Base-by-base conservation (phyloP, 2,113 vertebrate genomes). In the Diphyllodes magnificus region DNA sequence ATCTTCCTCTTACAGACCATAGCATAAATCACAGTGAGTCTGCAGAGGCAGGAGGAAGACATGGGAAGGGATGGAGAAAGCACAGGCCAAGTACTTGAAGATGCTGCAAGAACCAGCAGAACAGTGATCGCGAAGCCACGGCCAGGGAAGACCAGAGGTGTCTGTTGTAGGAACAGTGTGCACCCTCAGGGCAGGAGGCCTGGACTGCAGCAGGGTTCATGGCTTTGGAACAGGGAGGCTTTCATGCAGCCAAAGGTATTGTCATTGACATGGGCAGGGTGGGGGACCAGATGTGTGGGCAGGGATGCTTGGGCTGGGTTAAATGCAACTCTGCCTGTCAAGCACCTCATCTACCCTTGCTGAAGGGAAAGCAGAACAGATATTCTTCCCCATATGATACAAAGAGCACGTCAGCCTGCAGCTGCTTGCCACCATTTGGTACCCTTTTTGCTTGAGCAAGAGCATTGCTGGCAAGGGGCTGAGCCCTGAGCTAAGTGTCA, bases 11-110 rank as follows among this genome's bases (percentile, higher is more conserved):
- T 30, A 7, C 69, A 82, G 69, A 35, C 8, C 1, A 2, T 7
- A 40, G 42, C 3, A 8, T 18, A 68, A 82, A 76, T 39, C 53
- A 5, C 44, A 30, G 80, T 0, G 27, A 31, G n/a, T 17, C 47
- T 50, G 30, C 49, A 23, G 42, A 45, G 65, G 51, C 80, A 30
- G 42, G 3, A 37, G 47, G 9, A 3, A 17, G 24, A 8, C 3
- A 0, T 9, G 44, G 60, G 1, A 6, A 50, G 22, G 42, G 68
- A 31, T 73, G 71, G 47, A 63, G 54, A 17, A 28, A n/a, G 15
- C 42, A 28, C 0, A 1, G 63, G 31, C 45, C 30, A 3, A 47
- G 82, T 2, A 9, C 27, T 50, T 19, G 25, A 1, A 5, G 30
- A 24, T 33, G 15, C 27, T 37, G 39, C 1, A 2, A 70, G 54